phyloP scores from a whole-genome alignment of 2,888 invertebrate genomes.

The Drosophila paranaensis region DNA sequence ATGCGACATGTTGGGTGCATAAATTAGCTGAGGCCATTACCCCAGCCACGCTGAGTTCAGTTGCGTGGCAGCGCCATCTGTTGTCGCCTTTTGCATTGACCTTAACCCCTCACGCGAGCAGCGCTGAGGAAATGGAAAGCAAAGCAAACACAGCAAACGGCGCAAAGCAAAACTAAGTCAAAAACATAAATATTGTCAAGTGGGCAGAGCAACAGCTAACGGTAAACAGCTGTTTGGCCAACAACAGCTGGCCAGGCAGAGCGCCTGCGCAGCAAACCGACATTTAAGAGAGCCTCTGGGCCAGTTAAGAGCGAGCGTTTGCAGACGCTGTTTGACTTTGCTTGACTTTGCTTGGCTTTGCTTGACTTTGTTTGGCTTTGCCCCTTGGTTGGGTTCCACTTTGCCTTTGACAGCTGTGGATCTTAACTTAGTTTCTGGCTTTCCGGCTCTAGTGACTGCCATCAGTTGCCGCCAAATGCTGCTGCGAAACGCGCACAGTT shows the following conservation, averaged over 20 bases:
- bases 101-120: constrained; percentile 62
- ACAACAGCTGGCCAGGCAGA: constrained; percentile 52
- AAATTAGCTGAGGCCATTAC: constrained; percentile 68
- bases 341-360: constrained; percentile 34
- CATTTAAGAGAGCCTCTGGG: constrained; percentile 43
- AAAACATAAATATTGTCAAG: constrained; percentile 56
- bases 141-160: constrained; percentile 12
- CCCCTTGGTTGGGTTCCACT: constrained; percentile 14
- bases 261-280: constrained; percentile 60
- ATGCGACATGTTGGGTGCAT: constrained; percentile 56
- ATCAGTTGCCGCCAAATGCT: constrained; percentile 52
- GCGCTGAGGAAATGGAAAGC: constrained; percentile 3
- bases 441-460: constrained; percentile 20
- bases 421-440: constrained; percentile 38
- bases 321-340: constrained; percentile 38
- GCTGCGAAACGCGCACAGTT: constrained; percentile 51
- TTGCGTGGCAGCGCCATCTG: constrained; percentile 61
- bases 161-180: constrained; percentile 23
- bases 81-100: constrained; percentile 59
- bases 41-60: constrained; percentile 40
- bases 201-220: constrained; percentile 54
- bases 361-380: constrained; percentile 33
- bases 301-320: constrained; percentile 45
- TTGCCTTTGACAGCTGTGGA: constrained; percentile 51
- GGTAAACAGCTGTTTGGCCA: constrained; percentile 40